Evolutionary conservation across 2,797 vertebrate genomes (phyloP).

Genomic region (Pipistrellus kuhlii): DNA sequence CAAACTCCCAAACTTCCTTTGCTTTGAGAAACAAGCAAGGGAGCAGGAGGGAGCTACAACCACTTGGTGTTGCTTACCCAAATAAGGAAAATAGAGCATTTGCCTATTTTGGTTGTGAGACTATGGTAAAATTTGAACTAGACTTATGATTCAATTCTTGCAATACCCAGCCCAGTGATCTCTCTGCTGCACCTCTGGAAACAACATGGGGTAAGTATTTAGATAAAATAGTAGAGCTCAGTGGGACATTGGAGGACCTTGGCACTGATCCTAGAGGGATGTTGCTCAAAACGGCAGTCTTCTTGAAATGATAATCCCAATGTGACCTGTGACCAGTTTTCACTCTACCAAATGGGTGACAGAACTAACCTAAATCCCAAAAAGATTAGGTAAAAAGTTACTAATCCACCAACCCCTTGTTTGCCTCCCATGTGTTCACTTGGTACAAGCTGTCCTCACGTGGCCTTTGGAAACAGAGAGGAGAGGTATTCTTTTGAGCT

Average conservation of each 20-base stretch:
- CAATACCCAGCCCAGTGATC: neutral
- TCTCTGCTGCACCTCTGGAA: neutral
- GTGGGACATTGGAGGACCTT: neutral
- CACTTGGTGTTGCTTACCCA: neutral
- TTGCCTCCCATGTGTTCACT: constrained; percentile 32
- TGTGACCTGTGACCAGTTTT: neutral
- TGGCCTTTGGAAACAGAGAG: constrained; percentile 70
- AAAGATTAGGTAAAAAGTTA: constrained; percentile 54
- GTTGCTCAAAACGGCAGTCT: neutral
- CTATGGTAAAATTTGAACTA: neutral
- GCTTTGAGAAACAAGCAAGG: neutral
- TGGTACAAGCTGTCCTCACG: constrained; percentile 66
- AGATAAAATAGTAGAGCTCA: neutral
- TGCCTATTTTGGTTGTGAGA: neutral
- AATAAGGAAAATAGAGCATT: neutral
- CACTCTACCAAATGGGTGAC: neutral
- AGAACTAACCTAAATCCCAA: neutral
- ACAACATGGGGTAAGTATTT: neutral
- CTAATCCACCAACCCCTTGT: neutral
- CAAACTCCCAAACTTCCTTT: neutral
- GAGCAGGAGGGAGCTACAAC: neutral
- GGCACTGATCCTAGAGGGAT: neutral
- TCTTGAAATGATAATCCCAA: neutral
- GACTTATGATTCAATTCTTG: neutral
- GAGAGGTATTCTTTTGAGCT: constrained; percentile 66